Base-by-base conservation (phyloP, 1,140 invertebrate genomes). In the Drosophila eugracilis region DNA sequence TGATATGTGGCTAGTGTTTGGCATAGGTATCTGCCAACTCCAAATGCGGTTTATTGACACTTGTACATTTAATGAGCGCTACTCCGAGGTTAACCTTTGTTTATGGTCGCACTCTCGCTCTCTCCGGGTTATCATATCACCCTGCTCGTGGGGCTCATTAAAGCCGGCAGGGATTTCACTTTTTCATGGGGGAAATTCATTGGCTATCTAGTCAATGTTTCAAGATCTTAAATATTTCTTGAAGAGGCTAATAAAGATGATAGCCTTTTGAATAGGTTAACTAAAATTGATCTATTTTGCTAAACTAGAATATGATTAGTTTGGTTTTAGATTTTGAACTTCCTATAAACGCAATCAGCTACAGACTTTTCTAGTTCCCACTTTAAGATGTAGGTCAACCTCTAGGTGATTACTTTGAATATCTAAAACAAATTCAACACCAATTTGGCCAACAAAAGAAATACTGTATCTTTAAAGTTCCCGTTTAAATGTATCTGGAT, bases 51-150 rank as follows among this genome's bases (percentile, higher is more conserved):
- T 81, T 86, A 86, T 86, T 86, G 81, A 86, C 81, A 81, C 69
- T 86, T 88, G 75, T 78, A 66, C 81, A 67, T 28, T 83, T 86
- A 86, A 86, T 88, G 81, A 86, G 81, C 73, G 47, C 44, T 15
- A 39, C 22, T 36, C 58, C 36, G 66, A 60, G 77, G 72, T 73
- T 84, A 76, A 63, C 60, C 53, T 53, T 74, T 57, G 52, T 73
- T 67, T 69, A 69, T 69, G 57, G 37, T 32, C 41, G 34, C 37
- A 74, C 55, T 19, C 75, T 65, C 55, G 45, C 57, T 59, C 73
- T 48, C 59, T 66, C 54, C 70, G 49, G 34, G 69, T 32, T 45
- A 37, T 30, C 48, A 45, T 42, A 37, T 71, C 54, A 32, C 42
- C 50, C 19, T 48, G 44, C 44, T 50, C 47, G 54, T 60, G 55